A percentile compares a stretch with the other conserved stretches of the same genome.
These are phyloP conservation scores for Orycteropus afer DNA, from an alignment of 2,113 vertebrate species.

Conservation along the genomic window DNA sequence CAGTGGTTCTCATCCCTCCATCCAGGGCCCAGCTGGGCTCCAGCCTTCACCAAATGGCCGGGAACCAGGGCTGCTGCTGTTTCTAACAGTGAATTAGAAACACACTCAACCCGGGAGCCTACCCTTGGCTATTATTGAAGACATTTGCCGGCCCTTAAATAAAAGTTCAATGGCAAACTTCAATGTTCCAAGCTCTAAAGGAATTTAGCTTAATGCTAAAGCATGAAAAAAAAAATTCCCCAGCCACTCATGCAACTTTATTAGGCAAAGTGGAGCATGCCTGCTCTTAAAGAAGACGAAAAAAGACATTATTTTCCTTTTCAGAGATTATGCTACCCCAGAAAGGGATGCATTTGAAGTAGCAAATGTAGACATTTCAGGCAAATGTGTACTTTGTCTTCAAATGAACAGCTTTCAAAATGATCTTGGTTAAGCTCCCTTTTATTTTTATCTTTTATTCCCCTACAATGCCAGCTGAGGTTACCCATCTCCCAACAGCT, in stretches of 20 bases:
- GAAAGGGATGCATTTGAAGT: constrained; percentile 80
- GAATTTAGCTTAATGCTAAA: constrained; percentile 64
- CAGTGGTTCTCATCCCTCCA: neutral
- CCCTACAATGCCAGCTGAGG: constrained; percentile 87
- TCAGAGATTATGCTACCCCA: constrained; percentile 76
- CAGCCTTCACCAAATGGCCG: neutral
- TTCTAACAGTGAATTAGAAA: neutral
- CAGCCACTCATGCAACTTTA: constrained; percentile 82
- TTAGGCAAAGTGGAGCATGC: constrained; percentile 77
- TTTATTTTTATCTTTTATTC: constrained; percentile 89
- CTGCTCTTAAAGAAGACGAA: constrained; percentile 56
- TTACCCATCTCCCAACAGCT: constrained; percentile 89
- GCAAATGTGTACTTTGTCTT: constrained; percentile 88
- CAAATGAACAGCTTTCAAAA: constrained; percentile 90
- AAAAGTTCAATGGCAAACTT: constrained; percentile 64
- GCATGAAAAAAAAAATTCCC: constrained; percentile 71
- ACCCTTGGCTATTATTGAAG: constrained; percentile 34
- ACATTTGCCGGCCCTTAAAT: constrained; percentile 29
- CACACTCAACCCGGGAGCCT: neutral
- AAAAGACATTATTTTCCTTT: constrained; percentile 83
- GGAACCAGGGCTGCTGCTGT: neutral
- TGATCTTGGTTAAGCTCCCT: constrained; percentile 88
- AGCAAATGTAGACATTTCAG: constrained; percentile 85
- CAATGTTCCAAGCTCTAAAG: constrained; percentile 36
- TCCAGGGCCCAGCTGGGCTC: neutral